Evolutionary conservation across 2,888 invertebrate species (phyloP), one percentile per base, ranked within the genome.

Genomic region (Acrobasis suavella): DNA sequence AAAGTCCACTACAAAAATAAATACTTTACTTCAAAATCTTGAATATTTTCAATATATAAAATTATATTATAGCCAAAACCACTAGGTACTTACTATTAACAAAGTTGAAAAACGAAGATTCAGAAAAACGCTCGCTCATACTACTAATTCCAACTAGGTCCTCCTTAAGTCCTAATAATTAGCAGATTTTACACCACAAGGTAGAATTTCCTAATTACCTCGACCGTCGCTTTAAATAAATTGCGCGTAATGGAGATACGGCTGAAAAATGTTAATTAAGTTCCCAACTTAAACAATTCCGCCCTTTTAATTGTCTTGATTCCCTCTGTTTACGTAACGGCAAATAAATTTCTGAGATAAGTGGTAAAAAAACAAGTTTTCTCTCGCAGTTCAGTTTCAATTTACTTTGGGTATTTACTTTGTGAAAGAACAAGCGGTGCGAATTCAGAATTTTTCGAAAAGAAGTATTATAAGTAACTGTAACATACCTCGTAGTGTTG

Each of bases 261-360:
- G 49, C 49, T 55, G 49, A 62, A 62, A 62, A 62, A 62, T 62
- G 62, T 56, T 62, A 62, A 62, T 62, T 55, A 62, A 55, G 55
- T 50, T 55, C 55, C 49, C 55, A 55, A 55, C 62, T 62, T 55
- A 62, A 60, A 60, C 51, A 60, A 60, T 60, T 51, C 51, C 42
- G 22, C 51, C 60, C 51, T 60, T 51, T 60, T 51, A 51, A 51
- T 60, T 51, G 60, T 39, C 51, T 42, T 60, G 51, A 60, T 60
- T 22, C 50, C n/a, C 38, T 38, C 22, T 42, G 60, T 52, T 60
- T 60, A 38, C 38, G 50, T 39, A 42, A 42, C 22, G 39, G 60
- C 39, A 51, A 51, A 60, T 60, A 60, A 51, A 60, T 60, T 60
- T 42, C 39, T 17, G 14, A 60, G 60, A 59, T 50, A 59, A 59